Evolutionary conservation across 2,888 invertebrate species (phyloP).

Genomic region (Synergus laeviventris): DNA sequence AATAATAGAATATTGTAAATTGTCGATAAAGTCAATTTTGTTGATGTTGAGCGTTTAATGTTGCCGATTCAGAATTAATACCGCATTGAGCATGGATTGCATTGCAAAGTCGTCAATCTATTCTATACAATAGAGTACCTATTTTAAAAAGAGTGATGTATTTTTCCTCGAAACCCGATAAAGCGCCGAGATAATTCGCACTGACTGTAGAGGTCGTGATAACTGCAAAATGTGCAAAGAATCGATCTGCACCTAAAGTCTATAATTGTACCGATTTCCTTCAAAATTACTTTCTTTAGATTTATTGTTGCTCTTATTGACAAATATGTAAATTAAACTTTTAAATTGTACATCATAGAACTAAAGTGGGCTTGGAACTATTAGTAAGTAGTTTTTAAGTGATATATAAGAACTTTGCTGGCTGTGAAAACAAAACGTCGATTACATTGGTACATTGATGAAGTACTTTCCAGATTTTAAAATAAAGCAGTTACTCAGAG

Average conservation of each 20-base stretch:
- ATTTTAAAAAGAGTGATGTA: constrained; percentile 6
- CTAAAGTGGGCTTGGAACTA: constrained; percentile 12
- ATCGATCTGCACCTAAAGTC: background rate
- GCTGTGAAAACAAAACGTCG: constrained; percentile 23
- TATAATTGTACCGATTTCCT: constrained; percentile 38
- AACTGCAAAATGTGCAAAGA: background rate
- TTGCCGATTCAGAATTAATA: constrained; percentile 33
- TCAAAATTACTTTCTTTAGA: background rate
- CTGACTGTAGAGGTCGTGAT: too few relatives aligned
- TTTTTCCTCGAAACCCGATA: background rate
- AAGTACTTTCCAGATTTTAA: background rate
- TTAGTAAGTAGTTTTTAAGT: constrained; percentile 20
- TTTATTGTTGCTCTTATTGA: background rate
- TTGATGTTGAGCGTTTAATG: constrained; percentile 36
- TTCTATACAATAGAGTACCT: background rate
- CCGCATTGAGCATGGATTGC: background rate
- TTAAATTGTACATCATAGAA: background rate
- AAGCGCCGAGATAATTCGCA: too few relatives aligned
- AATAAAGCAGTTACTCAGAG: background rate
- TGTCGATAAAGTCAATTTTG: constrained; percentile 16
- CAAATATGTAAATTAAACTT: background rate
- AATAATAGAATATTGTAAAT: background rate
- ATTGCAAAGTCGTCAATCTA: background rate
- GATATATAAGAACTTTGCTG: constrained; percentile 20
- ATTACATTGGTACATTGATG: background rate